Conservation (phyloP, 1,140 invertebrate genomes). For the Camponotus vicinus region DNA sequence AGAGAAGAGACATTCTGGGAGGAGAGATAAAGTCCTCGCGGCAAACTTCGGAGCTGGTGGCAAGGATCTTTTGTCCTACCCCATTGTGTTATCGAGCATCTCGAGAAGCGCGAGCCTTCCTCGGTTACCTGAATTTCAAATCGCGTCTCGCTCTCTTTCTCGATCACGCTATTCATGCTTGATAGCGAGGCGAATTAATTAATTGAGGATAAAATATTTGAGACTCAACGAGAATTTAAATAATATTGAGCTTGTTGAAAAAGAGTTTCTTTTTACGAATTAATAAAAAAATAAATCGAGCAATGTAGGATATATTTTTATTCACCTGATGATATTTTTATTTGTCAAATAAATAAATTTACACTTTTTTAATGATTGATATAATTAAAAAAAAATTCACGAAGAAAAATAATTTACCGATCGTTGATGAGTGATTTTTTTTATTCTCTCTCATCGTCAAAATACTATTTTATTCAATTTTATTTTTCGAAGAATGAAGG, state of each 20-base stretch:
- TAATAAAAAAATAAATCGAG: neutral
- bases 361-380: neutral
- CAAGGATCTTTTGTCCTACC: neutral
- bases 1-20: neutral
- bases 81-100: conserved; percentile 49
- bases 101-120: conserved; percentile 1
- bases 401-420: neutral
- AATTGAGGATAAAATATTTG: conserved; percentile 3
- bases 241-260: neutral
- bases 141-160: neutral
- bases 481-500: no score
- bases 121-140: conserved; percentile 27
- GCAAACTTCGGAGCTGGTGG: neutral
- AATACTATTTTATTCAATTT: neutral
- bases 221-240: neutral
- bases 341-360: conserved; percentile 2
- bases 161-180: neutral
- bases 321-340: neutral
- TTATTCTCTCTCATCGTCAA: neutral
- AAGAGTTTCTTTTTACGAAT: neutral
- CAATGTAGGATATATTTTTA: neutral
- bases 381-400: neutral
- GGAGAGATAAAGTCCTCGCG: conserved; percentile 26
- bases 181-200: neutral
- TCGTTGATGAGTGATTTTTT: neutral